Base-by-base conservation (phyloP, 37 sponge, comb jelly and placozoan genomes). In the Crambe crambe region DNA sequence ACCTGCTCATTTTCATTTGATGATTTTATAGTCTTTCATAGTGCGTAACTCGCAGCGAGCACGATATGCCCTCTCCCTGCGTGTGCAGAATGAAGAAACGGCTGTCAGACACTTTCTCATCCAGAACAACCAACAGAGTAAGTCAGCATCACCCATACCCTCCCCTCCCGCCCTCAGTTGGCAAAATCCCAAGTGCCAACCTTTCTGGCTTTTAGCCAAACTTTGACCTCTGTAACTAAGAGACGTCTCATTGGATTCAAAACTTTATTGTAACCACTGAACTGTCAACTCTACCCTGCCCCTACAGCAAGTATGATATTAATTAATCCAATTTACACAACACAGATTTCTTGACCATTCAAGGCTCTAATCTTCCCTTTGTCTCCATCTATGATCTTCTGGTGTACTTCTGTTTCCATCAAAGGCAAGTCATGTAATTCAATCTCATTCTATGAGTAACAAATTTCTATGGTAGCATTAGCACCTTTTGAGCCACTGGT, bases 311-410 rank as follows among this genome's bases (percentile, higher is more conserved):
- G n/a, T n/a, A n/a, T n/a, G n/a, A n/a, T n/a, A n/a, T n/a, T n/a
- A n/a, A n/a, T n/a, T n/a, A n/a, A n/a, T n/a, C n/a, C n/a, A n/a
- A n/a, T n/a, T n/a, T n/a, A n/a, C n/a, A n/a, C 35, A 10, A 18
- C 18, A 21, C 54, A 73, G 83, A 70, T 17, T 85, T 80, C 31
- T 80, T 89, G 22, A 82, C 77, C 66, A 87, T 91, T 23, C 94
- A 94, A 65, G 94, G 94, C 10, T 94, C 94, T 26, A 87, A 87
- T 30, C 78, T 94, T 26, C 91, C 83, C 37, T 94, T 94, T 74
- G 84, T 84, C 22, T 78, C 90, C 35, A 67, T 94, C 37, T 83
- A 83, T 66, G 87, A 89, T 51, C 80, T 94, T 17, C 83, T 94
- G 22, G 90, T 87, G 25, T 89, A 87, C 69, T 94, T 94, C 84